Conservation (phyloP, 2,888 invertebrate genomes). For the Drosophila borealis region DNA sequence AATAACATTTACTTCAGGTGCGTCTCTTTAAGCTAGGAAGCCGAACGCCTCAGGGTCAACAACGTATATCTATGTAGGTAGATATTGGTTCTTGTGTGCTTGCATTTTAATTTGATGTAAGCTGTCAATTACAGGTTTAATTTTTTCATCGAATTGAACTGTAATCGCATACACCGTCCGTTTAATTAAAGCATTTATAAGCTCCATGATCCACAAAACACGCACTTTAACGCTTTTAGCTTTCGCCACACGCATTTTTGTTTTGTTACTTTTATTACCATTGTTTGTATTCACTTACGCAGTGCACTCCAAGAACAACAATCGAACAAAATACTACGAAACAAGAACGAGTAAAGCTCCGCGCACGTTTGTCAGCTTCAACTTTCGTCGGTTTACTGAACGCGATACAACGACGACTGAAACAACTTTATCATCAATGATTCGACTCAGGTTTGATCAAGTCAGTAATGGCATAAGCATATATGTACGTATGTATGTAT, state of each 20-base stretch:
- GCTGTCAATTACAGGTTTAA: conserved; percentile 68
- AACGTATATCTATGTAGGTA: conserved; percentile 5
- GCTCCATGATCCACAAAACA: conserved; percentile 15
- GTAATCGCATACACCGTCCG: conserved; percentile 3
- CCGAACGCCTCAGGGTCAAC: conserved; percentile 62
- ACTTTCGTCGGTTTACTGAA: conserved; percentile 80
- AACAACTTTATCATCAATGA: conserved; percentile 48
- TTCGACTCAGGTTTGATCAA: conserved; percentile 28
- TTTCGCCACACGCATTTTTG: neutral
- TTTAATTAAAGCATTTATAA: conserved; percentile 5
- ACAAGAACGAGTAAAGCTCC: conserved; percentile 36
- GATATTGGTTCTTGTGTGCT: conserved; percentile 10
- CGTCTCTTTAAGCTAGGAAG: conserved; percentile 36
- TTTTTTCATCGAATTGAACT: too few relatives aligned
- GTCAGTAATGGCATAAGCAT: conserved; percentile 11
- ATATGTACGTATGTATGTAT: neutral
- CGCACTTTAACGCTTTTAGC: conserved; percentile 5
- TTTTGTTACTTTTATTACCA: conserved; percentile 7
- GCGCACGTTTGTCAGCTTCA: conserved; percentile 75
- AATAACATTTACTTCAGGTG: conserved; percentile 46
- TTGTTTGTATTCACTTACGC: conserved; percentile 2
- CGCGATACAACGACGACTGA: conserved; percentile 45
- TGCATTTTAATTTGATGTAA: conserved; percentile 44
- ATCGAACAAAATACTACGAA: conserved; percentile 15
- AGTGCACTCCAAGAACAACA: conserved; percentile 5